These are phyloP conservation scores for Aphidoletes aphidimyza DNA, from an alignment of 2,888 invertebrate species.

Conservation along the genomic window DNA sequence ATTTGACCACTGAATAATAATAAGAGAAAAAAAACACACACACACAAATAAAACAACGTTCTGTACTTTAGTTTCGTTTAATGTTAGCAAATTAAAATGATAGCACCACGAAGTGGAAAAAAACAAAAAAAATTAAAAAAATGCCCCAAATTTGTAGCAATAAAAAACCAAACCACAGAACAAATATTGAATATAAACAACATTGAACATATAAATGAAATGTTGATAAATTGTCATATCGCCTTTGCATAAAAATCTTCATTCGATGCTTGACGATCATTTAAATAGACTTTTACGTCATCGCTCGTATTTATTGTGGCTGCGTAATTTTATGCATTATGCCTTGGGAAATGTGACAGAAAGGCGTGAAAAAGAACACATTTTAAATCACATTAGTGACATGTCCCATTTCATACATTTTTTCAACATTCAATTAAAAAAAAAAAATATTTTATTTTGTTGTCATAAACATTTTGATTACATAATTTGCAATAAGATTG, in stretches of 20 bases:
- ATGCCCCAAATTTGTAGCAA: background rate
- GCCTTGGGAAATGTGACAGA: background rate
- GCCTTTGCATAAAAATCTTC: slow-evolving; percentile 21
- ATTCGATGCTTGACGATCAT: background rate
- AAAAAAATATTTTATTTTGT: no score
- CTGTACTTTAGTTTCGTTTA: no score
- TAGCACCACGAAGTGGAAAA: background rate
- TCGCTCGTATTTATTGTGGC: background rate
- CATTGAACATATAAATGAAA: no score
- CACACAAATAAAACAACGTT: background rate
- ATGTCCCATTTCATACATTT: background rate
- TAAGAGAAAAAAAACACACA: background rate
- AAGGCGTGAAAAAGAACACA: slow-evolving; percentile 4
- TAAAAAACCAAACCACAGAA: no score
- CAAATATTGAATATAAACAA: no score
- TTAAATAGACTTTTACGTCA: slow-evolving; percentile 32
- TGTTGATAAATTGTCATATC: slow-evolving; percentile 34
- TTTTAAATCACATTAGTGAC: background rate
- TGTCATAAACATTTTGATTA: no score
- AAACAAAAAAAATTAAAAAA: no score
- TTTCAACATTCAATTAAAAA: no score
- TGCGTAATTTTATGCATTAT: slow-evolving; percentile 14
- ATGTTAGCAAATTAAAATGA: no score
- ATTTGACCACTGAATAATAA: background rate
- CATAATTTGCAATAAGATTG: no score